Evolutionary conservation across 1,140 invertebrate genomes (phyloP).

Genomic region (Rhopalosiphum maidis): DNA sequence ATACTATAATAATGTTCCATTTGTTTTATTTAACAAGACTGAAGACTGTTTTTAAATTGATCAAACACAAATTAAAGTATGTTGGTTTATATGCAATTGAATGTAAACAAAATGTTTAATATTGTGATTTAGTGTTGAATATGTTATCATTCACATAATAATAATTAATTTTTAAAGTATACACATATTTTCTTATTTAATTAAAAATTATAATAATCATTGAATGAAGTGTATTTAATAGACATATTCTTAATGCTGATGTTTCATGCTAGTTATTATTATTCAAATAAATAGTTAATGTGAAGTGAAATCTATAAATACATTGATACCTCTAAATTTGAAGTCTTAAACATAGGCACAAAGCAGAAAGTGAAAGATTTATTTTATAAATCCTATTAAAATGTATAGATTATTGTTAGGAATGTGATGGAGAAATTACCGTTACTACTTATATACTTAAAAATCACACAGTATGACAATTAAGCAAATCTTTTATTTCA

Average conservation of each 20-base stretch:
- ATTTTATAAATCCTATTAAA: neutral
- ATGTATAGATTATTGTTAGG: neutral
- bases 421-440: neutral
- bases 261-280: neutral
- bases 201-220: neutral
- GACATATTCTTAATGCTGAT: neutral
- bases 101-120: neutral
- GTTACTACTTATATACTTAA: neutral
- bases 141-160: neutral
- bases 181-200: neutral
- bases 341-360: neutral
- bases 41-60: slow-evolving; percentile 30
- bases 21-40: slow-evolving; percentile 50
- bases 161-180: neutral
- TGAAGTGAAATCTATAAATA: neutral
- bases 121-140: neutral
- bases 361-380: neutral
- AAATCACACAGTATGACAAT: neutral
- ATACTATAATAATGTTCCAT: slow-evolving; percentile 35
- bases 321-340: neutral
- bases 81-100: neutral
- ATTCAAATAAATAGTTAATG: neutral
- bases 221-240: neutral
- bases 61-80: slow-evolving; percentile 32
- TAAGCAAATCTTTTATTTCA: neutral